phyloP scores from a whole-genome alignment of 2,888 invertebrate genomes.

The Ophion costatus region DNA sequence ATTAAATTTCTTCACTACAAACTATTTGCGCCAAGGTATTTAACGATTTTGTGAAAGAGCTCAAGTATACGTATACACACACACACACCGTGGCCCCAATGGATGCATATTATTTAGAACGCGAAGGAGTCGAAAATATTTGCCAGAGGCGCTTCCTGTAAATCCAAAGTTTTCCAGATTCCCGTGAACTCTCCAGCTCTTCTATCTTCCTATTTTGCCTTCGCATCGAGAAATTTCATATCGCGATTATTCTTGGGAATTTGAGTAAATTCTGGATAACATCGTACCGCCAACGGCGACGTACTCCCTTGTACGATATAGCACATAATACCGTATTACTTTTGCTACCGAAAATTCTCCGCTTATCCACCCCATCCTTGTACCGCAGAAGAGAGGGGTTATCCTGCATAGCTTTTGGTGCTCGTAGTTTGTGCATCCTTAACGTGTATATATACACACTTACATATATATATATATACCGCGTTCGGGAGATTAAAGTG shows the following conservation, averaged over 20 bases:
- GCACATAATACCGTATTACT: slow-evolving; percentile 40
- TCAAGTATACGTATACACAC: not conserved
- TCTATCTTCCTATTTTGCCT: slow-evolving; percentile 37
- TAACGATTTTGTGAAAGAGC: too few relatives aligned
- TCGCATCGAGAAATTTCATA: slow-evolving; percentile 53
- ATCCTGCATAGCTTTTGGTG: slow-evolving; percentile 54
- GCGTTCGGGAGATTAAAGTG: slow-evolving; percentile 34
- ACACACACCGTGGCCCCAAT: too few relatives aligned
- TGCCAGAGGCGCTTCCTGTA: slow-evolving; percentile 48
- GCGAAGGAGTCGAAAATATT: slow-evolving; percentile 50
- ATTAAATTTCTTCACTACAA: too few relatives aligned
- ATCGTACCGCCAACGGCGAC: slow-evolving; percentile 47
- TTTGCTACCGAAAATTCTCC: slow-evolving; percentile 49
- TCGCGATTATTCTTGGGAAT: slow-evolving; percentile 63
- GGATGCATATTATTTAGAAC: not conserved
- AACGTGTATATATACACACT: not conserved
- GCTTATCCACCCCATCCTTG: slow-evolving; percentile 14
- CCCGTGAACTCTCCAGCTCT: slow-evolving; percentile 67
- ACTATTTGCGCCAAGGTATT: too few relatives aligned
- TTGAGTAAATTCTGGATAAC: slow-evolving; percentile 63
- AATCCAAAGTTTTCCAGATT: slow-evolving; percentile 55
- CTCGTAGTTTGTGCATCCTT: slow-evolving; percentile 19
- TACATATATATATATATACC: slow-evolving; percentile 2
- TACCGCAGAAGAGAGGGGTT: slow-evolving; percentile 44
- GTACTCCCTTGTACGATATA: slow-evolving; percentile 6